Conservation (phyloP, 1,140 invertebrate species). For the Campoletis sonorensis region DNA sequence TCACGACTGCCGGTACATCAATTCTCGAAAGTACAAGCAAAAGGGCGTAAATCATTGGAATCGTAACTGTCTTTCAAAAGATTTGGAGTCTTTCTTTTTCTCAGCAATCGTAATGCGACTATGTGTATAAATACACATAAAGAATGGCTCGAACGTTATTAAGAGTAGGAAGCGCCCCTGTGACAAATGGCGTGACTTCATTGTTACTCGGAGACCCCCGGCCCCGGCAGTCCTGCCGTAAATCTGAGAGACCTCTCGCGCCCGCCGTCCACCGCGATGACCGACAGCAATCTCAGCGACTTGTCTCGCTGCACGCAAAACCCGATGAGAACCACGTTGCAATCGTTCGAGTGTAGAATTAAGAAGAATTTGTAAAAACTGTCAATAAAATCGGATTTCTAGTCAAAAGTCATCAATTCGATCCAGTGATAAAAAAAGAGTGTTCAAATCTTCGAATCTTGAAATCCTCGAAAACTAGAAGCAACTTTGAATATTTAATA, state of each 20-base stretch:
- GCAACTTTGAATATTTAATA: too few species aligned
- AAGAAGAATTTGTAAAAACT: slow-evolving; percentile 10
- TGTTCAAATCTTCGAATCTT: too few species aligned
- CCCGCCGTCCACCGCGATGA: slow-evolving; percentile 53
- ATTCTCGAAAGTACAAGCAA: neutral
- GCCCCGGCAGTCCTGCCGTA: slow-evolving; percentile 62
- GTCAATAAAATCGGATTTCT: too few species aligned
- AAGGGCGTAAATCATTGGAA: neutral
- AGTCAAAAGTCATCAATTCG: too few species aligned
- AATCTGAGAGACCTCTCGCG: slow-evolving; percentile 58
- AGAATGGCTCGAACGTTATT: slow-evolving; percentile 59
- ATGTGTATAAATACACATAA: neutral
- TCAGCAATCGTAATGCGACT: neutral
- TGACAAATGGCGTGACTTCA: slow-evolving; percentile 70
- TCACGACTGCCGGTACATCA: neutral
- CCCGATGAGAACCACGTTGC: slow-evolving; percentile 12
- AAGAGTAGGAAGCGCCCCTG: slow-evolving; percentile 68
- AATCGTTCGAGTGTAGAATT: neutral
- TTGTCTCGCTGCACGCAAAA: slow-evolving; percentile 39
- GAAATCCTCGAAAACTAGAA: too few species aligned
- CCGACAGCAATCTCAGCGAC: slow-evolving; percentile 63
- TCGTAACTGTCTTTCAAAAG: too few species aligned
- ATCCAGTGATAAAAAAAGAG: too few species aligned
- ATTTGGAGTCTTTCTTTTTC: neutral
- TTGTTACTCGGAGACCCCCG: slow-evolving; percentile 63